Evolutionary conservation across 1,140 invertebrate genomes (phyloP), one percentile per base, ranked within the genome.

Genomic region (Hycleus phaleratus): DNA sequence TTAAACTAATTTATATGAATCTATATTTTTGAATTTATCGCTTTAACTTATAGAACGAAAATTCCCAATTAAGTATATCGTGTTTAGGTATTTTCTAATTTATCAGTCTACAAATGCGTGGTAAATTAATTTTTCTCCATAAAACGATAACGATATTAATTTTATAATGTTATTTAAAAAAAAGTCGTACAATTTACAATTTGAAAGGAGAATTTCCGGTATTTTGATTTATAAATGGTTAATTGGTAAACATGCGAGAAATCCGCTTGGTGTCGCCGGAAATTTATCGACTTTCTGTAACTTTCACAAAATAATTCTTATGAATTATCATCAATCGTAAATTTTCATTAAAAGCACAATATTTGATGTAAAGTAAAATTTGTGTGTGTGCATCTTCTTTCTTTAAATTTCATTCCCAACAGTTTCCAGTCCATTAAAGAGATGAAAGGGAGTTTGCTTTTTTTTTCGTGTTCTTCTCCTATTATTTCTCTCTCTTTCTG

Each of bases 361-460:
- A 57, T 57, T 56, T 46, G 38, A 42, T 25, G 25, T 26, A 57
- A 57, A 57, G 50, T 57, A 44, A 49, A 57, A 57, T 57, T 57
- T 57, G 56, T 49, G 40, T 57, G 56, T 49, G 40, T 7, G 32
- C 4, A 32, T 49, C 38, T 24, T 32, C 25, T 38, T 38, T 38
- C n/a, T 32, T 26, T 46, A 55, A 55, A 55, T 57, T 48, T 50
- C 47, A 32, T 57, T 57, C 49, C 38, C 45, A 44, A 43, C 56
- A 38, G 44, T 56, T 38, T 47, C 6, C 24, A 47, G 43, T 39
- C 24, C 46, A 56, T 48, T 56, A 46, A 55, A 38, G 38, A 11
- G 44, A 55, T 55, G 42, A 55, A 55, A 26, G 11, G 10, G 26
- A 18, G 18, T 1, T 18, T 12, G 12, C 12, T 46, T 46, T 45